phyloP scores from a whole-genome alignment of 1,140 invertebrate genomes.

The Mactra quadrangularis region DNA sequence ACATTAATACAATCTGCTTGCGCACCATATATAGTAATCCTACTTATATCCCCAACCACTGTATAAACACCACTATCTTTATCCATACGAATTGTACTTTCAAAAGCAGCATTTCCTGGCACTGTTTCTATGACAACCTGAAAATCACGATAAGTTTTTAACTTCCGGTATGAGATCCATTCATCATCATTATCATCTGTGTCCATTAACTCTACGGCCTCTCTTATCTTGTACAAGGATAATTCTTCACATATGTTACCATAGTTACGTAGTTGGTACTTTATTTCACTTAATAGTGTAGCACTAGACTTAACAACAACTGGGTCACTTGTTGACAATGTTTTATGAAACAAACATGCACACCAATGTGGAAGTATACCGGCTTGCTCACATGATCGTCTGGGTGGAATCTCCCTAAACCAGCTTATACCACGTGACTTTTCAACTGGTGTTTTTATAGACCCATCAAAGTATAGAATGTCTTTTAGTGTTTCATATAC shows the following conservation, averaged over 20 bases:
- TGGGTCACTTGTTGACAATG: conserved; percentile 25
- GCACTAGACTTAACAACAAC: conserved; percentile 62
- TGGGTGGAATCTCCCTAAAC: conserved; percentile 81
- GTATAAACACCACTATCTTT: conserved; percentile 57
- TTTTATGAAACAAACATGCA: conserved; percentile 79
- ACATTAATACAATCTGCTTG: conserved; percentile 78
- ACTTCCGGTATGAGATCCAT: conserved; percentile 59
- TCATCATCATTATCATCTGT: conserved; percentile 70
- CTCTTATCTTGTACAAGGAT: conserved; percentile 49
- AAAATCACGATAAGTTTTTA: conserved; percentile 41
- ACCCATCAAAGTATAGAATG: conserved; percentile 79
- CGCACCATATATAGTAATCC: conserved; percentile 79
- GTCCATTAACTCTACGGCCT: conserved; percentile 76
- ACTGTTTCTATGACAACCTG: conserved; percentile 77
- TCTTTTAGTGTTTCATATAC: conserved; percentile 83
- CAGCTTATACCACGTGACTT: conserved; percentile 81
- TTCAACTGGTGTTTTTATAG: conserved; percentile 53
- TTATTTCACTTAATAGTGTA: conserved; percentile 71
- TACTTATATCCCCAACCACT: conserved; percentile 79
- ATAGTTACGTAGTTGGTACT: conserved; percentile 58
- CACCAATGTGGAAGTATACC: conserved; percentile 84
- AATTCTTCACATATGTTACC: conserved; percentile 68
- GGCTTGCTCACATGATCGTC: conserved; percentile 82
- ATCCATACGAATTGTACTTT: conserved; percentile 75
- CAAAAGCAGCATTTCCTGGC: conserved; percentile 80